Evolutionary conservation across 2,888 invertebrate genomes (phyloP).

Genomic region (Trisateles emortualis): DNA sequence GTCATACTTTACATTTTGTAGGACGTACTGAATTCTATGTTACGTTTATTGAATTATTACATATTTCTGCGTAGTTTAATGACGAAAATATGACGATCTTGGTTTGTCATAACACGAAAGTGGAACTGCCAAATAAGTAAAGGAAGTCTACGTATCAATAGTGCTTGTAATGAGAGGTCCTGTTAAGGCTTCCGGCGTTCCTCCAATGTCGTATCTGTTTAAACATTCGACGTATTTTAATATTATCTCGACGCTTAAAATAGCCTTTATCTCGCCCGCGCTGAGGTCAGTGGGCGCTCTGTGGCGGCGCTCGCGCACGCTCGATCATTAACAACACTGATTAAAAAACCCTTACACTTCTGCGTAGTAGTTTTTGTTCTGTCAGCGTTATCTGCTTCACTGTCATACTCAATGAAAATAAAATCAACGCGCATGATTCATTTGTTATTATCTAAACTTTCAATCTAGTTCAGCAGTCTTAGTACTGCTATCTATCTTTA

Average conservation of each 20-base stretch:
- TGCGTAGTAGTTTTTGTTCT: constrained; percentile 64
- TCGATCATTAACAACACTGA: constrained; percentile 73
- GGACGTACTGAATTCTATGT: neutral
- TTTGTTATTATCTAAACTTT: constrained; percentile 21
- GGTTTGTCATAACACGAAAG: constrained; percentile 14
- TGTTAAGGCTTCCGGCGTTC: constrained; percentile 71
- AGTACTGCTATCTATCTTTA: constrained; percentile 8
- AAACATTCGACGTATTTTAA: constrained; percentile 76
- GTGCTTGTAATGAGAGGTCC: constrained; percentile 58
- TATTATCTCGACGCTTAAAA: constrained; percentile 82
- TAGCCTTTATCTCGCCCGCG: constrained; percentile 82
- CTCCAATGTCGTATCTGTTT: constrained; percentile 74
- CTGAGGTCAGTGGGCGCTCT: constrained; percentile 84
- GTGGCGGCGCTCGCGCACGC: constrained; percentile 63
- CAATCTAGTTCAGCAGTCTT: constrained; percentile 22
- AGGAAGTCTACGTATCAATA: constrained; percentile 34
- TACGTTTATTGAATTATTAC: constrained; percentile 4
- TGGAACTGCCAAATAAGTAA: constrained; percentile 24
- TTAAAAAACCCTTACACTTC: constrained; percentile 67
- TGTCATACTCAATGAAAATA: constrained; percentile 41
- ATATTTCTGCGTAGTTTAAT: constrained; percentile 5
- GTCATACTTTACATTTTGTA: neutral
- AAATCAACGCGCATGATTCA: constrained; percentile 29
- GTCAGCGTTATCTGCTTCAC: constrained; percentile 51
- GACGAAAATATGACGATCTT: neutral